Evolutionary conservation across 2,113 vertebrate species (phyloP).

Genomic region (Pteropus alecto): DNA sequence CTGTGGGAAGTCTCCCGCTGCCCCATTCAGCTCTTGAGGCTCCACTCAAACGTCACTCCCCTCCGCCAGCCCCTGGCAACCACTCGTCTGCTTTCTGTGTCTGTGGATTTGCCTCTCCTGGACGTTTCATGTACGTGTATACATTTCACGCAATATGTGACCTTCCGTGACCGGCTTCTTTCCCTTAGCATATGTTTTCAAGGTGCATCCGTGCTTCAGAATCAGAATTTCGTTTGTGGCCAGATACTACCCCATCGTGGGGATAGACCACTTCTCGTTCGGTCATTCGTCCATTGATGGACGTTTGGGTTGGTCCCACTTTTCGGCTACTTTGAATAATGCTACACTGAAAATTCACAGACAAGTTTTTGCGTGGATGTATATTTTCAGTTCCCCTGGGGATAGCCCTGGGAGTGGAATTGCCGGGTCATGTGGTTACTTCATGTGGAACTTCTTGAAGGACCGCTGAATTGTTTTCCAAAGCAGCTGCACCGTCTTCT

Average conservation of each 20-base stretch:
- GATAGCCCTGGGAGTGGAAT: background rate
- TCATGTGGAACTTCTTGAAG: background rate
- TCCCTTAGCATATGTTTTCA: background rate
- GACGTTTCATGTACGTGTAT: background rate
- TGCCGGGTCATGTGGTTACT: background rate
- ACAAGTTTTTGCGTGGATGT: background rate
- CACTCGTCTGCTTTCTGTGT: background rate
- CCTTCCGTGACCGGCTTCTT: background rate
- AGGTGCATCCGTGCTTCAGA: background rate
- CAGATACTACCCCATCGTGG: background rate
- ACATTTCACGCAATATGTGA: background rate
- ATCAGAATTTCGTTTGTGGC: background rate
- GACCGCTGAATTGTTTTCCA: background rate
- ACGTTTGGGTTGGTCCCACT: no score
- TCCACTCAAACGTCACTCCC: background rate
- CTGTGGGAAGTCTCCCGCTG: fast-evolving
- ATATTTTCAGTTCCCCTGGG: background rate
- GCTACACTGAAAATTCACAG: background rate
- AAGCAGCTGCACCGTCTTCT: background rate
- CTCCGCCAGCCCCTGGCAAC: background rate
- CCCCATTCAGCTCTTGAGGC: background rate
- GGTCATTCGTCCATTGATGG: background rate
- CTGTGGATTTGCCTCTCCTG: background rate
- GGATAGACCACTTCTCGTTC: background rate
- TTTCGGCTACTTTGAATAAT: background rate